Evolutionary conservation across 2,113 vertebrate genomes (phyloP), one percentile per base, ranked within the genome.

Genomic region (Eubucco bourcierii): DNA sequence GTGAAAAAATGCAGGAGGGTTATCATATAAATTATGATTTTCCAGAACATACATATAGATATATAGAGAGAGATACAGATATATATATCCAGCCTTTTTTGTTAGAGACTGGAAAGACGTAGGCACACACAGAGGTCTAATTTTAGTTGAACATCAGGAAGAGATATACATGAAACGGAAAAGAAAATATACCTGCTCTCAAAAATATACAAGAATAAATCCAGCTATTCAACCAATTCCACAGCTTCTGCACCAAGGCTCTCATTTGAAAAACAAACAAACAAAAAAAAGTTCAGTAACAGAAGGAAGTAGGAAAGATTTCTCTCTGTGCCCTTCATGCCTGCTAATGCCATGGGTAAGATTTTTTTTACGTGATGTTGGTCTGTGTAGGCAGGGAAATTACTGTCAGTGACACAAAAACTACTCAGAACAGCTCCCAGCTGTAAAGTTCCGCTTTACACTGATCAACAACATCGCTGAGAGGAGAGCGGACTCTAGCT

Each of bases 341-440:
- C 88, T 87, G 47, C 24, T 60, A 95, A 78, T 4, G 1, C 74
- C 67, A 90, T 2, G 41, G 33, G 58, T 79, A 90, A 80, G 24
- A 90, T 84, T 95, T 94, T 94, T 75, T n/a, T n/a, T n/a, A 82
- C 77, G 50, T 87, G 67, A 75, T 46, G 64, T 72, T 59, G 68
- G n/a, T 70, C 64, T 70, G 3, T 29, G 29, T 15, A 82, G 71
- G 74, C 68, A 91, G 31, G 34, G 56, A 94, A 94, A 90, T 7
- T 2, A 2, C 25, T 87, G 72, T 31, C 58, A 75, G 31, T 67
- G 72, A 90, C 75, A 95, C 47, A 85, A 60, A 89, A 76, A 90
- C 59, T 67, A 78, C 64, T 92, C 66, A 79, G 74, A 94, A 68
- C n/a, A 79, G 59, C 44, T 86, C 41, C 59, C 7, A 5, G 28